Base-by-base conservation (phyloP, 1,140 invertebrate genomes). In the Leptopilina boulardi region DNA sequence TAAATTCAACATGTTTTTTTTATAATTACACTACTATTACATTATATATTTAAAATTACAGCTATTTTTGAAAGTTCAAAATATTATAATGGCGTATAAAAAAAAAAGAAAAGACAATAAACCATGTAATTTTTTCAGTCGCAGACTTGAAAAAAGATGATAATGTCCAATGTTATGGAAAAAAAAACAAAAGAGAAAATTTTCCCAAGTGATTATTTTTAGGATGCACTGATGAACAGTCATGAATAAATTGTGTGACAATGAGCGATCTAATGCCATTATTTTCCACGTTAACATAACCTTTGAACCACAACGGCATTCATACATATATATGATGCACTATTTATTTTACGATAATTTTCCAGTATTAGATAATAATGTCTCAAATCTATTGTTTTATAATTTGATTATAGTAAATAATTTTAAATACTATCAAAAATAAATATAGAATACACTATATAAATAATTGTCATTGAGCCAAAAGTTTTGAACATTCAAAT, bases 261-360 rank as follows among this genome's bases (percentile, higher is more conserved):
- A 38, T 38, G 8, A 21, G 56, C 56, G 23, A 66, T n/a, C n/a
- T 66, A 66, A 66, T 66, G 23, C 56, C 19, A 26, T 66, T 30
- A 66, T 66, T 66, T 66, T 66, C 56, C 21, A 66, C 56, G 56
- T 30, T 26, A 66, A 30, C 56, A n/a, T n/a, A 30, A 66, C 56
- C 56, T 66, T 66, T 66, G 56, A 66, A 66, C 56, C 23, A 66
- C 21, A 15, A 54, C 19, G 13, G 19, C 10, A 21, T 56, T 38
- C 0, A 34, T 34, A 34, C 6, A 8, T 8, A 38, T 47, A n/a
- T 47, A 47, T n/a, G 19, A 8, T 15, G 8, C n/a, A 54, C 47
- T 54, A 18, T 54, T 51, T 47, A 13, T 47, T 54, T 54, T 18
- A 54, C 47, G 9, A 19, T 54, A 54, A 54, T 54, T 54, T 18